A percentile compares a stretch with the other conserved stretches of the same genome.
phyloP scores from a whole-genome alignment of 2,797 vertebrate species.

The Pangasius krempfi region DNA sequence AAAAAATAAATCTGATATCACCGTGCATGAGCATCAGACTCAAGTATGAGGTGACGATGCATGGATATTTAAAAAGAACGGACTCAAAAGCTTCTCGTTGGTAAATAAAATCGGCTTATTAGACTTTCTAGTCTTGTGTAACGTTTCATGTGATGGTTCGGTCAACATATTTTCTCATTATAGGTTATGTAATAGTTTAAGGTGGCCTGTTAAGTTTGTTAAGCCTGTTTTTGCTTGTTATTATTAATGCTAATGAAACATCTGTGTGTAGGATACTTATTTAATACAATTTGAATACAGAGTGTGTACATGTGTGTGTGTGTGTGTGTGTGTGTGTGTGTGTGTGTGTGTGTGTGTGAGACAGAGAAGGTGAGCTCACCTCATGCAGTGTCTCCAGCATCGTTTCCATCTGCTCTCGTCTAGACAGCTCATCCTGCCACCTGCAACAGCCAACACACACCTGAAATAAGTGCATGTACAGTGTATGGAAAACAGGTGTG shows the following conservation, averaged over 20 bases:
- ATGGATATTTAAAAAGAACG: neutral
- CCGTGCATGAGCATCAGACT: neutral
- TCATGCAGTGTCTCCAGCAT: constrained; percentile 88
- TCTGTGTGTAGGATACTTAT: neutral
- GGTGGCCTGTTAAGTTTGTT: neutral
- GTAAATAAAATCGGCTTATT: neutral
- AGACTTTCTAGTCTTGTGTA: neutral
- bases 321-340: neutral
- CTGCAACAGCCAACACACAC: constrained; percentile 73
- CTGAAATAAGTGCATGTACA: constrained; percentile 16
- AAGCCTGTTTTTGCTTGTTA: neutral
- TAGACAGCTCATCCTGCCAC: constrained; percentile 93
- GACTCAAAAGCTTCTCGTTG: neutral
- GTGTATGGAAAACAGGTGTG: constrained; percentile 15
- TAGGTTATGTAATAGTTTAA: neutral
- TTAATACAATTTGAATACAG: neutral
- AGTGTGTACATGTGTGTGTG: no score
- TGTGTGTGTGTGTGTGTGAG: neutral
- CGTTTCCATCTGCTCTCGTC: constrained; percentile 86
- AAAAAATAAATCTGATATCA: neutral
- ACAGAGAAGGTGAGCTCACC: constrained; percentile 74
- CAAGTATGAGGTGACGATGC: neutral
- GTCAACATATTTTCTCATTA: no score
- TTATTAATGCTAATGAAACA: neutral
- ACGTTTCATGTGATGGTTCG: neutral